Evolutionary conservation across 2,888 invertebrate genomes (phyloP).

Genomic region (Danaus chrysippus): DNA sequence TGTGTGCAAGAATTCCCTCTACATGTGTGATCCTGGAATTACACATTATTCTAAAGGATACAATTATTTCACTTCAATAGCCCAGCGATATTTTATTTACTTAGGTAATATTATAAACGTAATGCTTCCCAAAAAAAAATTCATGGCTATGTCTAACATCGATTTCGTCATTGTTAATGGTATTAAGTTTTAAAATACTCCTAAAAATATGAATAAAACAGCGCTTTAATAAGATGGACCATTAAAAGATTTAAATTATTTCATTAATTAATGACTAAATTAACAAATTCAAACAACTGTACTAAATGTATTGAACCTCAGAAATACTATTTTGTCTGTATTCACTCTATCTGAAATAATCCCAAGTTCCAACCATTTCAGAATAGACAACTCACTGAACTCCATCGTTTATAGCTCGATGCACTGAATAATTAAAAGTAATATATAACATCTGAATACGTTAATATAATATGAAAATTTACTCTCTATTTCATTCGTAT

Average conservation of each 20-base stretch:
- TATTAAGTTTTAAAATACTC: no score
- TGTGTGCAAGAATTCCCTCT: constrained; percentile 51
- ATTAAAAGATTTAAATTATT: not conserved
- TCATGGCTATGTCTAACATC: no score
- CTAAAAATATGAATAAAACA: no score
- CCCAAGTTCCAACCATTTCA: constrained; percentile 12
- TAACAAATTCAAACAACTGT: not conserved
- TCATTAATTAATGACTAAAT: not conserved
- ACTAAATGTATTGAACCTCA: not conserved
- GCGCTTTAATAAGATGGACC: no score
- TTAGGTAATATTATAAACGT: no score
- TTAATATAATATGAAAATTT: constrained; percentile 3
- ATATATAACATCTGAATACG: constrained; percentile 6
- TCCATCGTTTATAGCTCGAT: constrained; percentile 9
- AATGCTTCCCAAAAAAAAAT: no score
- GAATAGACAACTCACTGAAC: constrained; percentile 11
- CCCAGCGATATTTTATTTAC: no score
- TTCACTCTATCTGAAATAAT: constrained; percentile 12
- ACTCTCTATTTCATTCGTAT: not conserved
- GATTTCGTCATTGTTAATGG: no score
- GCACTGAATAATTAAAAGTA: constrained; percentile 10
- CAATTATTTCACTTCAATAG: constrained; percentile 51
- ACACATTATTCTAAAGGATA: constrained; percentile 55
- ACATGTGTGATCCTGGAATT: constrained; percentile 41
- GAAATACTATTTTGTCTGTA: constrained; percentile 1